Evolutionary conservation across 1,140 invertebrate genomes (phyloP), one percentile per base, ranked within the genome.

Genomic region (Hestina assimilis): DNA sequence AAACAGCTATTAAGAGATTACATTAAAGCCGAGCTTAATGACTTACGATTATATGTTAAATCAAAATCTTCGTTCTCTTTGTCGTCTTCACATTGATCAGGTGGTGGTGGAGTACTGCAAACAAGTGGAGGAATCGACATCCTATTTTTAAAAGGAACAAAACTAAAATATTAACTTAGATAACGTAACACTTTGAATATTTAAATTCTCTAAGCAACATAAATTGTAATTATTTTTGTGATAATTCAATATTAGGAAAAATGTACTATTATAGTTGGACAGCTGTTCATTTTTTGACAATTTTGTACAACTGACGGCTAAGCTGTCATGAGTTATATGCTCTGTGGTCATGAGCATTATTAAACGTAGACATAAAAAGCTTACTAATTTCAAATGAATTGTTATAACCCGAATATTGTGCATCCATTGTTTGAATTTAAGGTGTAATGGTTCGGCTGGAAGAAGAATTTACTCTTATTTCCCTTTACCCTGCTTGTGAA

Each of bases 121-220:
- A 89, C 87, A 47, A 89, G 79, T 65, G 88, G 88, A 72, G 88
- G 88, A 71, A 89, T 87, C 64, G 87, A 89, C 88, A 89, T 89
- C 48, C 24, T 47, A 21, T 58, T 28, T 3, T 28, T 12, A 21
- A 21, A 7, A 51, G 2, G 8, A n/a, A n/a, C n/a, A 35, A 40
- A 15, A 11, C 19, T 21, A 24, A 51, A 17, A 40, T 38, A 17
- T 3, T 21, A 23, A 23, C 31, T 33, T 50, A 23, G 17, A 23
- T 33, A n/a, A 14, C n/a, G n/a, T 17, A 9, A 19, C 8, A 20
- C 15, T 38, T n/a, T 38, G 15, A 19, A 17, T n/a, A 42, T 31
- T 9, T 20, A 8, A 52, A 11, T 52, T 31, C 3, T 42, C 21
- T 29, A 52, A 35, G 20, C 38, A 14, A 21, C 50, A 52, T 42